phyloP scores from a whole-genome alignment of 2,888 invertebrate species.

The Smittia aterrima region DNA sequence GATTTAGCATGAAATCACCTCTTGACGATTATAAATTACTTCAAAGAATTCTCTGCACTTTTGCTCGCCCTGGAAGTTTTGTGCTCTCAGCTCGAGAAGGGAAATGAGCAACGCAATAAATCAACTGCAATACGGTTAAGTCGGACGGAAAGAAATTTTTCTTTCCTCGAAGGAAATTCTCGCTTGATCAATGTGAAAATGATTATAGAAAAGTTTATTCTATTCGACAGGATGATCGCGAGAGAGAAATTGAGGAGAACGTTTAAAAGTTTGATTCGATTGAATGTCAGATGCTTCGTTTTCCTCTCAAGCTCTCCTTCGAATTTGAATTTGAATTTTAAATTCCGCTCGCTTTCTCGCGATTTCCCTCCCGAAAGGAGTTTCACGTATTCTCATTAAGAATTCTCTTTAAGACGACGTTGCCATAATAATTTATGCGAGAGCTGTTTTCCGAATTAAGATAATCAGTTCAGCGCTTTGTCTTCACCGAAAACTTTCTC shows the following conservation, averaged over 20 bases:
- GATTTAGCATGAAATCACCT: constrained; percentile 9
- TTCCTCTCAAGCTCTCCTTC: no score
- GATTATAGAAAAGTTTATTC: no score
- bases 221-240: no score
- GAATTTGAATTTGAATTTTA: neutral
- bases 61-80: neutral
- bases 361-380: neutral
- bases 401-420: neutral
- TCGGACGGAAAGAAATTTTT: neutral
- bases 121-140: constrained; percentile 18
- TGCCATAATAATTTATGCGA: neutral
- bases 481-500: neutral
- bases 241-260: no score
- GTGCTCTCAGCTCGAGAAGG: neutral
- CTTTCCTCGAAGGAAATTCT: no score
- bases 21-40: constrained; percentile 1
- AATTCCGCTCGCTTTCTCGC: neutral
- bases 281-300: no score
- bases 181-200: neutral
- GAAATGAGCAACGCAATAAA: constrained; percentile 16
- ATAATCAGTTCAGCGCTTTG: neutral
- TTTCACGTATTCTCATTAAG: neutral
- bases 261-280: no score
- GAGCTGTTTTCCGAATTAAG: neutral
- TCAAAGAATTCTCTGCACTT: neutral